Evolutionary conservation across 2,888 invertebrate genomes (phyloP).

Genomic region (Caenorhabditis plicata): DNA sequence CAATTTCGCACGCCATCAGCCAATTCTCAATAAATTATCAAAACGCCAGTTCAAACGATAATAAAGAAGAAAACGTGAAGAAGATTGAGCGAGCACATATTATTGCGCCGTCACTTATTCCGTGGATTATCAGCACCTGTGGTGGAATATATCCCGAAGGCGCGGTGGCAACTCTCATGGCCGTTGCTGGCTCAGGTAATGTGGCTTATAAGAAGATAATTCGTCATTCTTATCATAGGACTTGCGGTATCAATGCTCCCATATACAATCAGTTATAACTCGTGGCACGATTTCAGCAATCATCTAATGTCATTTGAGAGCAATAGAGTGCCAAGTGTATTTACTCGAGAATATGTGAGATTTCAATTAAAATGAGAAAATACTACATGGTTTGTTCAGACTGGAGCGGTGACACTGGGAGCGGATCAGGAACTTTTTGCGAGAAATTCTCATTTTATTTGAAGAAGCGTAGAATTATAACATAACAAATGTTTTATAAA

Average conservation of each 20-base stretch:
- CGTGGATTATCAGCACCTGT: slow-evolving; percentile 79
- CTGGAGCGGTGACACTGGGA: slow-evolving; percentile 60
- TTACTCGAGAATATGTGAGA: slow-evolving; percentile 61
- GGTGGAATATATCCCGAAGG: slow-evolving; percentile 93
- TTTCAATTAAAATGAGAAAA: no score
- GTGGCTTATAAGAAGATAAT: slow-evolving; percentile 13
- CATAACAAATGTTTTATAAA: no score
- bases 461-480: no score
- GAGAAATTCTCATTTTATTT: slow-evolving; percentile 60
- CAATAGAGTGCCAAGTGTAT: slow-evolving; percentile 54
- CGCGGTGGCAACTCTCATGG: slow-evolving; percentile 70
- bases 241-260: slow-evolving; percentile 82
- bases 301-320: slow-evolving; percentile 71
- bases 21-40: slow-evolving; percentile 70
- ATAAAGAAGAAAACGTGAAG: slow-evolving; percentile 42
- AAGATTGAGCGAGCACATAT: no score
- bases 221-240: slow-evolving; percentile 17
- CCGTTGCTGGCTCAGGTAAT: slow-evolving; percentile 48
- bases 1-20: no score
- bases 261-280: no score
- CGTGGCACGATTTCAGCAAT: slow-evolving; percentile 82
- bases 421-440: slow-evolving; percentile 59
- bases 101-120: slow-evolving; percentile 68
- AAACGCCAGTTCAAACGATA: slow-evolving; percentile 28
- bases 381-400: slow-evolving; percentile 18